phyloP scores from a whole-genome alignment of 23 tunicate species.

The Trididemnum clinides region DNA sequence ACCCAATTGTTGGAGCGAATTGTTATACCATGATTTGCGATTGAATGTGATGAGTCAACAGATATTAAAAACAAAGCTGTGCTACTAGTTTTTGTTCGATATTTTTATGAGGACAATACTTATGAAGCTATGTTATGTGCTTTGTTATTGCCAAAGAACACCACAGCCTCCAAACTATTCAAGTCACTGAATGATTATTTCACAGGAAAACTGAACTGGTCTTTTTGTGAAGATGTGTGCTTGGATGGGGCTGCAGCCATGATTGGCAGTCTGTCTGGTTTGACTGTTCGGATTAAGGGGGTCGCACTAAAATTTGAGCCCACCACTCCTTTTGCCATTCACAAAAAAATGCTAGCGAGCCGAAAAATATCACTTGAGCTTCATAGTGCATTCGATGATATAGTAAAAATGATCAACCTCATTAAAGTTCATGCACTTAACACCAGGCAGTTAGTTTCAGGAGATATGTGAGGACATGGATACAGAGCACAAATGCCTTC shows the following conservation, averaged over 20 bases:
- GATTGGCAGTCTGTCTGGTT: conserved; percentile 53
- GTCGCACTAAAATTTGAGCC: conserved; percentile 1
- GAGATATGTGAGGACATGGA: conserved; percentile 60
- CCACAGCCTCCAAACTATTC: conserved; percentile 50
- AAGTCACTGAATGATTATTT: conserved; percentile 31
- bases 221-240: conserved; percentile 54
- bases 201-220: conserved; percentile 26
- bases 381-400: conserved; percentile 37
- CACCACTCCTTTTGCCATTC: conserved; percentile 63
- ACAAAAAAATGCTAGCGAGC: conserved; percentile 52
- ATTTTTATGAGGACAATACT: not conserved
- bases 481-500: conserved; percentile 45
- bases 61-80: conserved; percentile 6
- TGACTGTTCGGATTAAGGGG: conserved; percentile 50
- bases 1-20: conserved; percentile 1
- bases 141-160: conserved; percentile 41
- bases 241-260: conserved; percentile 72
- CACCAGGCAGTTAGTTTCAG: conserved; percentile 74
- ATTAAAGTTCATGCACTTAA: conserved; percentile 62
- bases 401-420: conserved; percentile 45
- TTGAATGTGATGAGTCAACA: conserved; percentile 46
- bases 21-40: not conserved
- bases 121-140: conserved; percentile 26
- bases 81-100: too few relatives aligned
- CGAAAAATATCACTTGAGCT: conserved; percentile 51